Conservation (phyloP, 2,797 vertebrate species). For the Takifugu rubripes region DNA sequence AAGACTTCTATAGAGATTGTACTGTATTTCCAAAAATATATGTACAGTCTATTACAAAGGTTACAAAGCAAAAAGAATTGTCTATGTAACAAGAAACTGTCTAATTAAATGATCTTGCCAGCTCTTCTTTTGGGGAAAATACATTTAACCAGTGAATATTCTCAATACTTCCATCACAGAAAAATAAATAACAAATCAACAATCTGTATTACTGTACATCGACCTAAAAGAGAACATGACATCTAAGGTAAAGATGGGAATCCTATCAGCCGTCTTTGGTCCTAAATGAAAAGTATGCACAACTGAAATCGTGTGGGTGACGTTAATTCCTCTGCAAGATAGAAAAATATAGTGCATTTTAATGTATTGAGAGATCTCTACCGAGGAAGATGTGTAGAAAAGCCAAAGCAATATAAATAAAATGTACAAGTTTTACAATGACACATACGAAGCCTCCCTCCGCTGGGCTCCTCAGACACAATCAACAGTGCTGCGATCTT, state of each 20-base stretch:
- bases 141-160: conserved; percentile 81
- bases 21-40: conserved; percentile 99
- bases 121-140: conserved; percentile 80
- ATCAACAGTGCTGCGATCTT: conserved; percentile 90
- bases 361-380: conserved; percentile 98
- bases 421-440: conserved; percentile 99
- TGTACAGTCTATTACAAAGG: conserved; percentile 99
- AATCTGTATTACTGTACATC: conserved; percentile 92
- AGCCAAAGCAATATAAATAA: conserved; percentile 94
- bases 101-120: conserved; percentile 90
- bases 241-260: conserved; percentile 72
- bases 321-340: conserved; percentile 93
- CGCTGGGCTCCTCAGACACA: conserved; percentile 84
- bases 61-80: conserved; percentile 95
- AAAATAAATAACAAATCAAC: conserved; percentile 97
- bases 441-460: conserved; percentile 90
- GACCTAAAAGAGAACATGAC: conserved; percentile 68
- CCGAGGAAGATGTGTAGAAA: conserved; percentile 92
- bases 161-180: conserved; percentile 85
- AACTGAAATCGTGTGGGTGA: conserved; percentile 93
- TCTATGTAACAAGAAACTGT: conserved; percentile 89
- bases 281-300: conserved; percentile 98
- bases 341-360: conserved; percentile 99
- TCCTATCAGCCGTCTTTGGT: conserved; percentile 96
- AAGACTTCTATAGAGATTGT: conserved; percentile 84